Evolutionary conservation across 2,888 invertebrate genomes (phyloP), one percentile per base, ranked within the genome.

Genomic region (Rhamphomyia laevipes): DNA sequence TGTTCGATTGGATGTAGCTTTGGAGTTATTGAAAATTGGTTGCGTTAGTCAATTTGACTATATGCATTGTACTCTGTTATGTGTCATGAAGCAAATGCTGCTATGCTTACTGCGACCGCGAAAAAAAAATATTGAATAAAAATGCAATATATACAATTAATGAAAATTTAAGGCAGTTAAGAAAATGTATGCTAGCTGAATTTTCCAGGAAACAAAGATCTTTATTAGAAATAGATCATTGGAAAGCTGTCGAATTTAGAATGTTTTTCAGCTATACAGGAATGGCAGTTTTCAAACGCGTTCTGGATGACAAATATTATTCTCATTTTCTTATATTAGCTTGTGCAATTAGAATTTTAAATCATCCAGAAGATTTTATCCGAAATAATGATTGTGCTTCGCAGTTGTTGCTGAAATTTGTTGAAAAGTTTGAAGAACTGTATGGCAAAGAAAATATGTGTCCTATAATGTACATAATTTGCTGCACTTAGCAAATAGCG

Each of bases 61-160:
- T 30, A 30, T 30, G 30, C 30, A 33, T 33, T 33, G 33, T 48
- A 43, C 54, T 38, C 51, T 51, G 47, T 27, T 55, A 27, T 54
- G 54, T 37, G 47, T 56, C 6, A 47, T 55, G 46, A 54, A 49
- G 46, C 43, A 50, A 45, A 47, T 57, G 27, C 10, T 57, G 9
- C 33, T 48, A 41, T 50, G 51, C 27, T 56, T 53, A 53, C 27
- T 53, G 11, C 43, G 46, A 16, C 47, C 49, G 17, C 40, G 35
- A 18, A 35, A 35, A 37, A 43, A 30, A 27, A 9, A 21, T 30
- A n/a, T 43, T 43, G 6, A 43, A 43, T 3, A 43, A 43, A 43
- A 43, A 31, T 43, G 30, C 31, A 43, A 27, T 43, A 23, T 21
- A 31, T 31, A 30, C 43, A 43, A 31, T 43, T 10, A 31, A 43